phyloP scores from a whole-genome alignment of 2,888 invertebrate genomes.

The Tenthredo mesomela region DNA sequence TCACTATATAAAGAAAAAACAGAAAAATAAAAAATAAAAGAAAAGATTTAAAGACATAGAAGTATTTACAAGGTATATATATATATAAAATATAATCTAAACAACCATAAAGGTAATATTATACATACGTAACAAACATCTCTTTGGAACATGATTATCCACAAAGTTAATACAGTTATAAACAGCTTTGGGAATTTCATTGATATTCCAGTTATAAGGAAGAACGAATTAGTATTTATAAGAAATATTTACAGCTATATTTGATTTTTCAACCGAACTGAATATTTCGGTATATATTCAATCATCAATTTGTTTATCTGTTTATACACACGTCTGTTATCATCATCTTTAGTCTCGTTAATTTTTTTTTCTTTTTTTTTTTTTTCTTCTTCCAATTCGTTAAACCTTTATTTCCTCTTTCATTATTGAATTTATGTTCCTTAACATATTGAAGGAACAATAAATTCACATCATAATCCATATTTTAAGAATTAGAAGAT shows the following conservation, averaged over 20 bases:
- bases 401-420: neutral
- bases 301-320: neutral
- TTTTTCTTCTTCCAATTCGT: neutral
- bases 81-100: slow-evolving; percentile 27
- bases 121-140: neutral
- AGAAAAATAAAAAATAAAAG: neutral
- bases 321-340: slow-evolving; percentile 8
- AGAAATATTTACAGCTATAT: slow-evolving; percentile 35
- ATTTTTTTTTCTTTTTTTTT: neutral
- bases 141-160: slow-evolving; percentile 16
- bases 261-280: neutral
- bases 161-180: slow-evolving; percentile 31
- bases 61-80: slow-evolving; percentile 36
- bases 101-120: slow-evolving; percentile 22
- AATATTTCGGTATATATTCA: neutral
- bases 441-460: neutral
- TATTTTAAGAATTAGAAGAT: neutral
- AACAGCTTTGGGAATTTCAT: slow-evolving; percentile 20
- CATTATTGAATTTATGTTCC: slow-evolving; percentile 1
- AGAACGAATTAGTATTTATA: slow-evolving; percentile 21
- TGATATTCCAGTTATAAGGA: neutral
- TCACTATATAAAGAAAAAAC: neutral
- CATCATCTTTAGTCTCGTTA: slow-evolving; percentile 23
- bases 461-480: neutral
- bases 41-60: slow-evolving; percentile 14